Percentiles rank a stretch among this genome's conserved stretches.
Evolutionary conservation across 2,797 vertebrate species (phyloP).

Genomic region (Pseudomugil tenellus): DNA sequence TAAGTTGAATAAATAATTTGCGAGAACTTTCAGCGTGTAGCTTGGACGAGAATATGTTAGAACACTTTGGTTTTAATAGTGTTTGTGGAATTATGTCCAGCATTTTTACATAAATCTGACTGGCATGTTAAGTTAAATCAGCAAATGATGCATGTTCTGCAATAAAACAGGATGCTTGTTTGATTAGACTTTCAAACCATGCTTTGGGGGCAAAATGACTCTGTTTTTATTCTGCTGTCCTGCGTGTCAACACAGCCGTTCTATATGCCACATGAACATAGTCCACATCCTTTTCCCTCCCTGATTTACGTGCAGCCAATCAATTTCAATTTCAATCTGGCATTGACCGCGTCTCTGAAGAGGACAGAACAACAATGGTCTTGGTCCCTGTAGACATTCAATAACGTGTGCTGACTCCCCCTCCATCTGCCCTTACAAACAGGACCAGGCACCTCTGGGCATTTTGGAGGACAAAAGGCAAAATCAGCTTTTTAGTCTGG

Average conservation of each 20-base stretch:
- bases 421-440: slow-evolving; percentile 22
- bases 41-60: background rate
- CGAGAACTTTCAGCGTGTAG: background rate
- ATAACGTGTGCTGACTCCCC: slow-evolving; percentile 71
- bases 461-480: slow-evolving; percentile 75
- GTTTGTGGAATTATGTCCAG: background rate
- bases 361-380: slow-evolving; percentile 74
- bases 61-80: background rate
- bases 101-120: background rate
- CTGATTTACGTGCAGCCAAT: slow-evolving; percentile 75
- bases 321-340: slow-evolving; percentile 81
- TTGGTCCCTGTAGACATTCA: slow-evolving; percentile 64
- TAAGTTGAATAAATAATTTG: background rate
- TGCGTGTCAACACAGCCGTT: slow-evolving; percentile 38
- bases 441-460: slow-evolving; percentile 64
- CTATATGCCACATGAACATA: slow-evolving; percentile 41
- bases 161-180: background rate
- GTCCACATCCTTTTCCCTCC: slow-evolving; percentile 41
- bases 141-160: background rate
- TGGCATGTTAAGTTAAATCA: background rate
- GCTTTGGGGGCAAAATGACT: slow-evolving; percentile 15
- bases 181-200: slow-evolving; percentile 7
- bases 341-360: slow-evolving; percentile 73
- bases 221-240: slow-evolving; percentile 16
- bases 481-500: slow-evolving; percentile 71